Percentiles rank a stretch among this genome's conserved stretches.
These are phyloP conservation scores for Pipistrellus pipistrellus DNA, from an alignment of 2,797 vertebrate species.

Conservation along the genomic window DNA sequence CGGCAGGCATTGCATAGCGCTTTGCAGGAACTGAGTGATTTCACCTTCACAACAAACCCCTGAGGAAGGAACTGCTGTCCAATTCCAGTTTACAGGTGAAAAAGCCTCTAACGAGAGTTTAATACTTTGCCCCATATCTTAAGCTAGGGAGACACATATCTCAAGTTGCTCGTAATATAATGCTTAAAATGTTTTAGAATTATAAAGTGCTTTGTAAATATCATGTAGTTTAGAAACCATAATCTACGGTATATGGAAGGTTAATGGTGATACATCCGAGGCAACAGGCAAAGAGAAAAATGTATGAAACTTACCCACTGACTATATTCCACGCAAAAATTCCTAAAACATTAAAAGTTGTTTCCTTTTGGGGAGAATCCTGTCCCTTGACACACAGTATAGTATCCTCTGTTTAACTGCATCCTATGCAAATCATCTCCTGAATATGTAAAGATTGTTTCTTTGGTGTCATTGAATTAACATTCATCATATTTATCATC, in stretches of 20 bases:
- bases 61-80: neutral
- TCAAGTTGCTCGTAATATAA: neutral
- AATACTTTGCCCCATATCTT: neutral
- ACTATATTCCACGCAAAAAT: neutral
- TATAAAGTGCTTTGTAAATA: neutral
- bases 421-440: neutral
- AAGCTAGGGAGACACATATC: neutral
- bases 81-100: constrained; percentile 36
- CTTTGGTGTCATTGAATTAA: neutral
- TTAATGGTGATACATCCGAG: neutral
- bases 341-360: neutral
- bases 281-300: constrained; percentile 5
- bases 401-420: neutral
- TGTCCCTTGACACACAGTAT: neutral
- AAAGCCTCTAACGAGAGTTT: constrained; percentile 9
- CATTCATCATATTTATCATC: constrained; percentile 24
- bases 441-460: neutral
- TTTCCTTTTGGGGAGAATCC: neutral
- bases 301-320: neutral
- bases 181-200: constrained; percentile 18
- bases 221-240: neutral
- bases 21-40: neutral
- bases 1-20: neutral
- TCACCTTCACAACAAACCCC: neutral
- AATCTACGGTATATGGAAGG: neutral